Base-by-base conservation (phyloP, 2,113 vertebrate genomes). In the Corvus cornix region DNA sequence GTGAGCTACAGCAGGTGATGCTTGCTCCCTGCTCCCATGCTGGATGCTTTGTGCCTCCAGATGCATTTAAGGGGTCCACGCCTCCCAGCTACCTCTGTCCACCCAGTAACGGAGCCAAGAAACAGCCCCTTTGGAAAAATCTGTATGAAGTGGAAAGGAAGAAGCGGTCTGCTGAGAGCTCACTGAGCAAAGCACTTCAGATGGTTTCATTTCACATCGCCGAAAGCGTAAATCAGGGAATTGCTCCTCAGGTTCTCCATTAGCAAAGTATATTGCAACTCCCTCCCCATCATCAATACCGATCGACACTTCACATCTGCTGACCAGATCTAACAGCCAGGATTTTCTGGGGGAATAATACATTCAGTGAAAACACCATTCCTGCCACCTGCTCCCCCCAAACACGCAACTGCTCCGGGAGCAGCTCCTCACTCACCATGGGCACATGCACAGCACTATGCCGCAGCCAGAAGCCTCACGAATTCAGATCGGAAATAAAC, bases 251-350 rank as follows among this genome's bases (percentile, higher is more conserved):
- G 64, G 70, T 90, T 97, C 93, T 93, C 92, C 88, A 81, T 92
- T 85, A 94, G 89, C 56, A 3, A 89, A 92, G 89, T 70, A 52
- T 31, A 93, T 52, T 75, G 80, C 91, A 64, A 48, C 73, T 67
- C 44, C 80, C 81, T 91, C 78, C 77, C 84, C 84, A 87, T 52
- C 19, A 4, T 73, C 9, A 2, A 90, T 75, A 90, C 80, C 10
- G 4, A 95, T 92, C 48, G 6, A 66, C 92, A 37, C 76, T 37
- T 88, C 93, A 60, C 92, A 95, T 96, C 95, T 96, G 95, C 96
- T 89, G 88, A 84, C 92, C 88, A 93, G 87, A 77, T 49, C 93
- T 37, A 88, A 75, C 64, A 89, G 92, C 28, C 85, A 96, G 69
- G 79, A 77, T 89, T 68, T 94, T 94, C 79, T 10, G 0, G 56